A percentile compares a stretch with the other conserved stretches of the same genome.
Evolutionary conservation across 1,140 invertebrate genomes (phyloP).

Genomic region (Amphibalanus amphitrite): DNA sequence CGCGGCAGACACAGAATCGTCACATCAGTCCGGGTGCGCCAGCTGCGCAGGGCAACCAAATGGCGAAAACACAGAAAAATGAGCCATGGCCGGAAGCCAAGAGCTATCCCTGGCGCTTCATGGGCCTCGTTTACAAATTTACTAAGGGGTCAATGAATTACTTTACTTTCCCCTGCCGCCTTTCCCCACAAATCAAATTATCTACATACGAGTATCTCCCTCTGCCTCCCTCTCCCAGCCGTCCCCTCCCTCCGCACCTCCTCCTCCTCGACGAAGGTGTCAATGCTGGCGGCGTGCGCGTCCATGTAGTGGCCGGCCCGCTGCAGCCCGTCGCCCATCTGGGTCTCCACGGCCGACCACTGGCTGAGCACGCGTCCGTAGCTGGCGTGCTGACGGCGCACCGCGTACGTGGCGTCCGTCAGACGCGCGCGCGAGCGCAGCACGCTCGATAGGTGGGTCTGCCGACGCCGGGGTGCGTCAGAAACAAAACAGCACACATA

Average conservation of each 20-base stretch:
- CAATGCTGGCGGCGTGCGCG: slow-evolving; percentile 56
- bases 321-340: slow-evolving; percentile 59
- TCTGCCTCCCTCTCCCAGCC: too few relatives aligned
- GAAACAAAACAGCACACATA: too few relatives aligned
- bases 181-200: too few relatives aligned
- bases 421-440: slow-evolving; percentile 41
- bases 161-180: neutral
- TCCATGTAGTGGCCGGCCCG: slow-evolving; percentile 50
- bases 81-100: too few relatives aligned
- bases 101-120: too few relatives aligned
- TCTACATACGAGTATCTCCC: too few relatives aligned
- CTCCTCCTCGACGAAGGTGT: slow-evolving; percentile 58
- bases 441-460: slow-evolving; percentile 32
- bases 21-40: too few relatives aligned
- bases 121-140: too few relatives aligned
- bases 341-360: slow-evolving; percentile 66
- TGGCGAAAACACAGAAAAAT: too few relatives aligned
- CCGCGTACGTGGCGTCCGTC: slow-evolving; percentile 52
- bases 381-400: slow-evolving; percentile 64
- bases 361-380: slow-evolving; percentile 68
- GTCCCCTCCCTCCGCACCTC: slow-evolving; percentile 46
- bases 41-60: too few relatives aligned
- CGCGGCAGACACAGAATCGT: too few relatives aligned
- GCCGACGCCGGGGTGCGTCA: neutral
- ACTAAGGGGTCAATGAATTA: too few relatives aligned